phyloP scores from a whole-genome alignment of 92 coral and sea anemone species.

The Palythoa grandis region DNA sequence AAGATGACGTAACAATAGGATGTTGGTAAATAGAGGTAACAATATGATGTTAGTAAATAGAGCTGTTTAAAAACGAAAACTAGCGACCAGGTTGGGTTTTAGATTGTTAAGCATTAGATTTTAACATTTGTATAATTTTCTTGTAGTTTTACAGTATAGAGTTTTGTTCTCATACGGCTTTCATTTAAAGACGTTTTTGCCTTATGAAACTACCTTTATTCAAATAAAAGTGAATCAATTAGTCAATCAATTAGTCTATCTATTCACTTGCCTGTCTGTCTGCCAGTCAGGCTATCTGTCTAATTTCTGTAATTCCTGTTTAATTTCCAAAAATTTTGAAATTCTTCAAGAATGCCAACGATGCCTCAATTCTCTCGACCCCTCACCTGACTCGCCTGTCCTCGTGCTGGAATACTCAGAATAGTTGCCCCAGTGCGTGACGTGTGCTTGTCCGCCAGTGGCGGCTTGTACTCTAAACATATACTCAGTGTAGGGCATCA shows the following conservation, averaged over 20 bases:
- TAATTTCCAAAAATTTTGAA: background rate
- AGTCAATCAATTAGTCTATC: background rate
- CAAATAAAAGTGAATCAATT: too few species aligned
- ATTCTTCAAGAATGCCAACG: background rate
- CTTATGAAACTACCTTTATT: too few species aligned
- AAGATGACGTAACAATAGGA: too few species aligned
- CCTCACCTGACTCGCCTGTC: conserved; percentile 82
- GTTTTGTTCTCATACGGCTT: too few species aligned
- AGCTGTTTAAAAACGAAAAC: too few species aligned
- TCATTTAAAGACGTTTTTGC: too few species aligned
- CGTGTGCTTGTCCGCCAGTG: conserved; percentile 45
- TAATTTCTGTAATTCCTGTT: background rate
- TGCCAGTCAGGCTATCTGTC: background rate
- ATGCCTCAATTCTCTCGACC: background rate
- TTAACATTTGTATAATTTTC: too few species aligned
- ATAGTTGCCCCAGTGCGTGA: conserved; percentile 83
- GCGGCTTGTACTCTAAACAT: conserved; percentile 78
- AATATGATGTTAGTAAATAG: too few species aligned
- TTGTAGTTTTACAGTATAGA: too few species aligned
- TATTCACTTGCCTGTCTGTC: background rate
- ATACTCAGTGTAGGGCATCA: conserved; percentile 74
- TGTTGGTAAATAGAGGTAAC: too few species aligned
- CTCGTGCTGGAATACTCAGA: conserved; percentile 54
- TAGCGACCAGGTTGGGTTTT: too few species aligned
- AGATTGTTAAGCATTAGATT: too few species aligned